These are phyloP conservation scores for Agapostemon virescens DNA, from an alignment of 2,888 invertebrate genomes.

Conservation along the genomic window DNA sequence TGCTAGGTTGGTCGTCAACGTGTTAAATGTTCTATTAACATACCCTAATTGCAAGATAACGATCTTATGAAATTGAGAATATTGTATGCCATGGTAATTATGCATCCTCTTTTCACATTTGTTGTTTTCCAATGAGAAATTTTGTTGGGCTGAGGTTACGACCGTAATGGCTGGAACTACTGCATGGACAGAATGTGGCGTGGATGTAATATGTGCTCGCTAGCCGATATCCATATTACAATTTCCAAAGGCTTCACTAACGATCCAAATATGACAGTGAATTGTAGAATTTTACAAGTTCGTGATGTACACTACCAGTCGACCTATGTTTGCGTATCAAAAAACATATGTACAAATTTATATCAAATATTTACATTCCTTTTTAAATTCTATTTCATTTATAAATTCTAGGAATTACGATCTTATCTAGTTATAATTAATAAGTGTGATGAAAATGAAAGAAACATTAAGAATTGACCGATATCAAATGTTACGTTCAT, in stretches of 20 bases:
- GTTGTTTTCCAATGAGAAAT: slow-evolving; percentile 33
- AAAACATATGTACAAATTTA: slow-evolving; percentile 70
- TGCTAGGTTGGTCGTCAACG: background rate
- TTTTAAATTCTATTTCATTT: slow-evolving; percentile 52
- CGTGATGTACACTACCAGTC: slow-evolving; percentile 59
- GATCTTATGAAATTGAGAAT: slow-evolving; percentile 29
- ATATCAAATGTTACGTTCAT: slow-evolving; percentile 56
- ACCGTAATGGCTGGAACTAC: slow-evolving; percentile 41
- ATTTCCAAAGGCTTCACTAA: slow-evolving; percentile 69
- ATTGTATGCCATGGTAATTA: background rate
- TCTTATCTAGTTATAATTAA: slow-evolving; percentile 59
- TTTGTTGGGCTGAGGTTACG: slow-evolving; percentile 18
- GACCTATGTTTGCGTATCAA: slow-evolving; percentile 66
- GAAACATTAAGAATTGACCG: slow-evolving; percentile 61
- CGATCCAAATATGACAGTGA: slow-evolving; percentile 47
- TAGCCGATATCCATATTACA: slow-evolving; percentile 54
- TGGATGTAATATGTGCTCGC: slow-evolving; percentile 61
- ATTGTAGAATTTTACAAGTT: slow-evolving; percentile 64
- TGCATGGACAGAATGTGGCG: slow-evolving; percentile 47
- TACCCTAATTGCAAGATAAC: slow-evolving; percentile 49
- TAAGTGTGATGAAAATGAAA: slow-evolving; percentile 60
- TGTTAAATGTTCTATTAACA: slow-evolving; percentile 35
- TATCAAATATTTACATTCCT: slow-evolving; percentile 64
- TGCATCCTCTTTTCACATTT: slow-evolving; percentile 28
- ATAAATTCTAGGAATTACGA: slow-evolving; percentile 61